These are phyloP conservation scores for Neoarius graeffei DNA, from an alignment of 2,113 vertebrate genomes.

Conservation along the genomic window DNA sequence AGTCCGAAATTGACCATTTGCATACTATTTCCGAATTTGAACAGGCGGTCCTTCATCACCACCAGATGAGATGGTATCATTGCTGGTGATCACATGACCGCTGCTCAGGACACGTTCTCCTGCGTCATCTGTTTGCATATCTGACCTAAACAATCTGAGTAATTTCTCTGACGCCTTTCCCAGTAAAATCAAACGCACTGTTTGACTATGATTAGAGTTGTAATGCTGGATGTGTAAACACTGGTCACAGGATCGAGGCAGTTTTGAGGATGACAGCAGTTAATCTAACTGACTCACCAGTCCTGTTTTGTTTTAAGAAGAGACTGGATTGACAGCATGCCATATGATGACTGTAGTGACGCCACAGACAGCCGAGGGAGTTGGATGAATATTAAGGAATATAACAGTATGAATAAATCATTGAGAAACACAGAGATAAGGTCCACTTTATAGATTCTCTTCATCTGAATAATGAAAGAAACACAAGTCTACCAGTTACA, in stretches of 20 bases:
- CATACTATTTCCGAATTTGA: neutral
- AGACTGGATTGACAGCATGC: conserved; percentile 22
- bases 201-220: conserved; percentile 24
- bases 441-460: neutral
- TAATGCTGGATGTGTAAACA: conserved; percentile 4
- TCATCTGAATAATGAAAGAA: neutral
- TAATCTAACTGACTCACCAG: conserved; percentile 28
- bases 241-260: conserved; percentile 25
- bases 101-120: neutral
- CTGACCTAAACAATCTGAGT: conserved; percentile 18
- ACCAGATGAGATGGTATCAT: neutral
- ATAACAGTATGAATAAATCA: neutral
- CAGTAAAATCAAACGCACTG: conserved; percentile 2
- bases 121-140: conserved; percentile 28
- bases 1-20: neutral
- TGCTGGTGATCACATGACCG: neutral
- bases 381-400: neutral
- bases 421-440: neutral
- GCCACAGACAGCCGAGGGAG: neutral
- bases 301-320: conserved; percentile 27
- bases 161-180: neutral
- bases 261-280: conserved; percentile 5
- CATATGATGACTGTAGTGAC: conserved; percentile 17
- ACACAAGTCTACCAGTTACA: neutral
- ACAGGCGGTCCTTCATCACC: neutral